A percentile compares a stretch with the other conserved stretches of the same genome.
Conservation (phyloP, 2,113 vertebrate genomes). For the Tricholaema leucomelas region DNA sequence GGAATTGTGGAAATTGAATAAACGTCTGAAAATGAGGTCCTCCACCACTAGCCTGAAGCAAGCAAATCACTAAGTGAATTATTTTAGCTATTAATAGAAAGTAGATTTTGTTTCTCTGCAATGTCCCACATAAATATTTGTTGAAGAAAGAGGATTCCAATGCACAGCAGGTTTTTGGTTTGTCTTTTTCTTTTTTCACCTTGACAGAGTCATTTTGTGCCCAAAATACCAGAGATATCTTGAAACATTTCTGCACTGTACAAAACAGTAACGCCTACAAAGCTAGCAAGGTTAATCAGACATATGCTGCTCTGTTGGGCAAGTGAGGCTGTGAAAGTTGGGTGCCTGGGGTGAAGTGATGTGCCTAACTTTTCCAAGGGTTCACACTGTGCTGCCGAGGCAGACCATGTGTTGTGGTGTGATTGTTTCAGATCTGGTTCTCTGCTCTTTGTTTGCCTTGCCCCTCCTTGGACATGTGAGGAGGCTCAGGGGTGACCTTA, state of each 20-base stretch:
- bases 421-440: not conserved
- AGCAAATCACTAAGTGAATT: not conserved
- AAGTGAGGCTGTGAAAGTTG: not conserved
- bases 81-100: not conserved
- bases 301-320: constrained; percentile 8
- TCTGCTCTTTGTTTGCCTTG: not conserved
- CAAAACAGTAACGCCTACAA: constrained; percentile 18
- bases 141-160: not conserved
- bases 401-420: not conserved
- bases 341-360: not conserved
- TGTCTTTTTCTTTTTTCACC: not conserved
- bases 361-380: not conserved
- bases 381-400: not conserved
- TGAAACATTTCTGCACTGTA: not conserved
- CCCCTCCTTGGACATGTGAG: not conserved
- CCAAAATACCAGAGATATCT: not conserved
- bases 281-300: constrained; percentile 41
- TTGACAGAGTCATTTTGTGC: not conserved
- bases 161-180: not conserved
- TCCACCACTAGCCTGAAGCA: not conserved
- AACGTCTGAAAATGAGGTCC: not conserved
- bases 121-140: not conserved
- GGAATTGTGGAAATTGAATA: not conserved
- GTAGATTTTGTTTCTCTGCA: not conserved
- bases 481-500: too few species aligned